Evolutionary conservation across 1,140 invertebrate genomes (phyloP).

Genomic region (Apis cerana): DNA sequence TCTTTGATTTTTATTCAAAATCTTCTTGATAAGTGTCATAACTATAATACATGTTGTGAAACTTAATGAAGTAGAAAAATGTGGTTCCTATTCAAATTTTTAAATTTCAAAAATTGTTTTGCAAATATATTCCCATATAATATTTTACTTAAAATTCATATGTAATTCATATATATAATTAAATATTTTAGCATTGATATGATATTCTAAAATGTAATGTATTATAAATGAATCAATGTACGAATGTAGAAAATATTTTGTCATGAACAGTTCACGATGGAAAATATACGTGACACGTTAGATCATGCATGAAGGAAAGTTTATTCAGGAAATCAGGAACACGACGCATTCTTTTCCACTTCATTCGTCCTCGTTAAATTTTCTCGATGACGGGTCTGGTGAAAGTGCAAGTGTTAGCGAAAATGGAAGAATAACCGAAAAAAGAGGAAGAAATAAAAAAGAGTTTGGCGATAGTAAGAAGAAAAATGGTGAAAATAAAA

Average conservation of each 20-base stretch:
- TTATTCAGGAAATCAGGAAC: slow-evolving; percentile 21
- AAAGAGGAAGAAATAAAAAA: not conserved
- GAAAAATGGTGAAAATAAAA: slow-evolving; percentile 25
- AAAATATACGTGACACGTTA: slow-evolving; percentile 12
- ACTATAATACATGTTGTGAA: too few species aligned
- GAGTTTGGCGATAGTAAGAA: not conserved
- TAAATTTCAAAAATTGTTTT: not conserved
- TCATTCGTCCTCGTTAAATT: slow-evolving; percentile 50
- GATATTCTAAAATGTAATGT: not conserved
- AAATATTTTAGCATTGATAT: not conserved
- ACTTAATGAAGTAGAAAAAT: slow-evolving; percentile 38
- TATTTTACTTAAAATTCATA: too few species aligned
- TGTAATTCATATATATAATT: not conserved
- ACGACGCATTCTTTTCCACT: slow-evolving; percentile 31
- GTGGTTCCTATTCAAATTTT: slow-evolving; percentile 31
- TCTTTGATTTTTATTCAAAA: not conserved
- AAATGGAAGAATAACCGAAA: slow-evolving; percentile 25
- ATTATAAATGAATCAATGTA: not conserved
- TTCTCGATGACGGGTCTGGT: slow-evolving; percentile 34
- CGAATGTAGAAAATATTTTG: not conserved
- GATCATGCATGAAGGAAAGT: slow-evolving; percentile 6
- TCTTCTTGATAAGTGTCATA: too few species aligned
- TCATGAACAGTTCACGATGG: not conserved
- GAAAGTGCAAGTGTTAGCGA: slow-evolving; percentile 7
- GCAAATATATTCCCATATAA: not conserved